Evolutionary conservation across 2,113 vertebrate species (phyloP).

Genomic region (Budorcas taxicolor): DNA sequence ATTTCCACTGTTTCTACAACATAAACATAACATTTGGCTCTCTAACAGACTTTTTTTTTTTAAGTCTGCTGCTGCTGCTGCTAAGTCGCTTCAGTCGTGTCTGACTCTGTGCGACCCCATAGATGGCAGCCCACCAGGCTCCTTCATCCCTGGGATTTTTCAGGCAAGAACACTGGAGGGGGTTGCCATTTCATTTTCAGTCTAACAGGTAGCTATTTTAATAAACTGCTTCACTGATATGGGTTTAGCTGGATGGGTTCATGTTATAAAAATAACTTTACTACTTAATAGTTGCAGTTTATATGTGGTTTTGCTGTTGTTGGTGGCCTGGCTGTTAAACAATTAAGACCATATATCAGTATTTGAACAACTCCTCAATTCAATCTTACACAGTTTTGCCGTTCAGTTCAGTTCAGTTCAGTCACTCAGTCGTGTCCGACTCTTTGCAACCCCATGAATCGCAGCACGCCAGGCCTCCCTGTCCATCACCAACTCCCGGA

Average conservation of each 20-base stretch:
- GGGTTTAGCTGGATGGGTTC: background rate
- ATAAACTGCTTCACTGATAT: background rate
- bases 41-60: background rate
- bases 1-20: background rate
- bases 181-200: background rate
- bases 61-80: no score
- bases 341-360: background rate
- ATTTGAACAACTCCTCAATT: background rate
- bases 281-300: background rate
- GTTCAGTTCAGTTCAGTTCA: no score
- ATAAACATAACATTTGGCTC: background rate
- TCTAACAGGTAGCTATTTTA: background rate
- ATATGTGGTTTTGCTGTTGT: background rate
- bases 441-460: no score
- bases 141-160: no score
- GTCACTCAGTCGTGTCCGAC: rapidly evolving
- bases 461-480: no score
- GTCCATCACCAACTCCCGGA: no score
- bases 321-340: background rate
- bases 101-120: no score
- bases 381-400: background rate
- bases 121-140: no score
- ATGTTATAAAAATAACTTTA: background rate
- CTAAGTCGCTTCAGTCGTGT: no score
- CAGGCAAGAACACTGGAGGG: no score